phyloP scores from a whole-genome alignment of 2,113 vertebrate species.

The Sinocyclocheilus anshuiensis region DNA sequence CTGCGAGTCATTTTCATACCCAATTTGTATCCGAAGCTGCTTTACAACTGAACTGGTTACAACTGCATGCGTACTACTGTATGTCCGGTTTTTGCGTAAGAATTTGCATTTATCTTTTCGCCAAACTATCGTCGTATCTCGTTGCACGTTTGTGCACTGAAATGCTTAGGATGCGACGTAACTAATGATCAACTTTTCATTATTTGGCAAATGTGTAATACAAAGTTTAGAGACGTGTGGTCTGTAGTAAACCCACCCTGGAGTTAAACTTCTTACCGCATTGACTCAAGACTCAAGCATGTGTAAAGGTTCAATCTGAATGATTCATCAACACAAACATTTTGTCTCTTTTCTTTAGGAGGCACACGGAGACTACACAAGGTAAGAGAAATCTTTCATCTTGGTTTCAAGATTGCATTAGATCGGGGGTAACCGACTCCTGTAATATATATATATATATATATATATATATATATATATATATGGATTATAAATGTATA shows the following conservation, averaged over 20 bases:
- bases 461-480: too few species aligned
- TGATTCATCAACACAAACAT: slow-evolving; percentile 56
- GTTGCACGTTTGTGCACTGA: neutral
- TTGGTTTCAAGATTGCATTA: neutral
- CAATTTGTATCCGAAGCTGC: slow-evolving; percentile 29
- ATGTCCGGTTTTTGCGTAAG: neutral
- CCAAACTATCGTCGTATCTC: neutral
- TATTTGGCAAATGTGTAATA: neutral
- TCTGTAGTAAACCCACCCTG: neutral
- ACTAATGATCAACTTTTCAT: neutral
- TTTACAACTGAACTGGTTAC: neutral
- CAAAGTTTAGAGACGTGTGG: slow-evolving; percentile 17
- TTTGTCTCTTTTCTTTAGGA: slow-evolving; percentile 81
- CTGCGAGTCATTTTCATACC: neutral
- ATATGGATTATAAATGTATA: too few species aligned
- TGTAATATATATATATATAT: too few species aligned
- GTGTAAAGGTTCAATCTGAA: slow-evolving; percentile 15
- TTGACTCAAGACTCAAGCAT: slow-evolving; percentile 17
- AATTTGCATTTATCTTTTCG: neutral
- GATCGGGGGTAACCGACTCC: too few species aligned
- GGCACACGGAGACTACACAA: slow-evolving; percentile 90
- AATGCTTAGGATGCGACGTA: neutral
- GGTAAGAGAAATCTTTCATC: slow-evolving; percentile 76
- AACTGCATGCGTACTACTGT: neutral
- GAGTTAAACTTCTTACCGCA: slow-evolving; percentile 37